Percentiles rank a stretch among this genome's conserved stretches.
Evolutionary conservation across 2,888 invertebrate genomes (phyloP).

Genomic region (Aquatica leii): DNA sequence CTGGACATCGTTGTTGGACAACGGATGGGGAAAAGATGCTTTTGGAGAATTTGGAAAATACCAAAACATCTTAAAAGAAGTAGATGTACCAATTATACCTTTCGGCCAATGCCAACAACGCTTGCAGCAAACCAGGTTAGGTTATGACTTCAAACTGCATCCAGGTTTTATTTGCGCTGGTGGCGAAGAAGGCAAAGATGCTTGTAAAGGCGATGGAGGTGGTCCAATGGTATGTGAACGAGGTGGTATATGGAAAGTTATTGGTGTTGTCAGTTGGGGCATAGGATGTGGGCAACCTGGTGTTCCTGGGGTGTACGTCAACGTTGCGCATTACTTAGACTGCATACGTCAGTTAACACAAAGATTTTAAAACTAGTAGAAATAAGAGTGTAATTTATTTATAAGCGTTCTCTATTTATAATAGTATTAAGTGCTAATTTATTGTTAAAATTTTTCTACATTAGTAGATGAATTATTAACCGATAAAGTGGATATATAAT

Average conservation of each 20-base stretch:
- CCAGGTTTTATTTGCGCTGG: constrained; percentile 92
- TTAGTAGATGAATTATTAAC: constrained; percentile 16
- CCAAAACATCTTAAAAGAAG: constrained; percentile 91
- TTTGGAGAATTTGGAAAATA: constrained; percentile 93
- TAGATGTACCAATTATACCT: constrained; percentile 85
- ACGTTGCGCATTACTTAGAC: constrained; percentile 86
- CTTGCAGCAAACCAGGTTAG: constrained; percentile 82
- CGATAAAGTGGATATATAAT: constrained; percentile 22
- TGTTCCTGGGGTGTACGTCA: constrained; percentile 92
- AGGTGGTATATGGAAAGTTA: constrained; percentile 85
- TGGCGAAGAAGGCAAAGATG: constrained; percentile 95
- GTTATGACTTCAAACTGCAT: constrained; percentile 85
- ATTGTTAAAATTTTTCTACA: constrained; percentile 23
- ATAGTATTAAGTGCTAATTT: constrained; percentile 14
- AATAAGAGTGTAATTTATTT: constrained; percentile 8
- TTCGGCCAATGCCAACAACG: constrained; percentile 84
- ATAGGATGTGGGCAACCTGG: constrained; percentile 91
- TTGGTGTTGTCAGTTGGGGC: constrained; percentile 95
- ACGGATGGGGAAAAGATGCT: constrained; percentile 97
- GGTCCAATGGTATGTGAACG: constrained; percentile 92
- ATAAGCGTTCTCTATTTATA: too few species aligned
- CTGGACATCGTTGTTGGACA: constrained; percentile 87
- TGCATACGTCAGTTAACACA: constrained; percentile 86
- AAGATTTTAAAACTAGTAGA: constrained; percentile 62
- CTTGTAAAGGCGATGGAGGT: constrained; percentile 94